Conservation (phyloP, 2,888 invertebrate species). For the Agrochola lota region DNA sequence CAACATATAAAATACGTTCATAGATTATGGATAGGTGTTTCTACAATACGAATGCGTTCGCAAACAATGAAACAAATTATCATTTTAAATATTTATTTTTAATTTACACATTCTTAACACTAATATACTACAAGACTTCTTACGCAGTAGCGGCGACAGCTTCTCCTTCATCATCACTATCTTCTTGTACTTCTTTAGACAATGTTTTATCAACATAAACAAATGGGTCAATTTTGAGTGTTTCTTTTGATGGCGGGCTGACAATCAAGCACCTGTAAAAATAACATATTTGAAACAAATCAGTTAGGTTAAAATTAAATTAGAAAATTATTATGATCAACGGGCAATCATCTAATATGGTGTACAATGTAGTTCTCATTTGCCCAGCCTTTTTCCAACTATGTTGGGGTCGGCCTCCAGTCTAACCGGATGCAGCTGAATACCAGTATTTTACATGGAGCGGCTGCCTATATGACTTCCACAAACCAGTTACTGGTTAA, state of each 20-base stretch:
- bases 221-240: constrained; percentile 92
- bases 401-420: not conserved
- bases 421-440: not conserved
- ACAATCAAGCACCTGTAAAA: constrained; percentile 90
- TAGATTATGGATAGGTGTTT: not conserved
- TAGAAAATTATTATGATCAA: not conserved
- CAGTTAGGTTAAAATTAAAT: not conserved
- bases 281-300: not conserved
- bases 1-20: constrained; percentile 59
- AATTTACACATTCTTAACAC: constrained; percentile 63
- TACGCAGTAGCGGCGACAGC: constrained; percentile 77
- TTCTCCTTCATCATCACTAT: constrained; percentile 86
- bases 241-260: constrained; percentile 92
- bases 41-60: constrained; percentile 40
- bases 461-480: too few relatives aligned
- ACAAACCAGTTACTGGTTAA: too few relatives aligned
- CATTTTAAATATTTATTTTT: constrained; percentile 50
- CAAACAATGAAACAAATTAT: constrained; percentile 20
- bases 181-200: constrained; percentile 82
- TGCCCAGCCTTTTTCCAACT: not conserved
- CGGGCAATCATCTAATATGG: too few relatives aligned
- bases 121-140: constrained; percentile 60
- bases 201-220: constrained; percentile 84
- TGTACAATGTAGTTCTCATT: not conserved
- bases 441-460: not conserved